Percentiles rank a stretch among this genome's conserved stretches.
These are phyloP conservation scores for Caenorhabditis panamensis DNA, from an alignment of 2,888 invertebrate genomes.

Conservation along the genomic window DNA sequence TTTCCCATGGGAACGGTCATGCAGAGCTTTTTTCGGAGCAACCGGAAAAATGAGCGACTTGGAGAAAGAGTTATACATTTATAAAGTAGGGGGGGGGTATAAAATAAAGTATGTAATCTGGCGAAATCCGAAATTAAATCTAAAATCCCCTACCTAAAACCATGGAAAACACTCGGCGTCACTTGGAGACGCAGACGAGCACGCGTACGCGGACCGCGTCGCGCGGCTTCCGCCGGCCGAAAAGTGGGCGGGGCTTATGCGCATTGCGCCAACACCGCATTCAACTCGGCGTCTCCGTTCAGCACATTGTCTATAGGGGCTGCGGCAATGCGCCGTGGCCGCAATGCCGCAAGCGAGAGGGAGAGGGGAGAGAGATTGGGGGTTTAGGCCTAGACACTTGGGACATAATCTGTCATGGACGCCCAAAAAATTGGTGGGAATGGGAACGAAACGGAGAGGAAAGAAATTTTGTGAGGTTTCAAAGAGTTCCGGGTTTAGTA, in stretches of 20 bases:
- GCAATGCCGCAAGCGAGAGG: neutral
- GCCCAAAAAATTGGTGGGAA: neutral
- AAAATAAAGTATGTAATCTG: neutral
- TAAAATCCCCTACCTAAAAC: too few species aligned
- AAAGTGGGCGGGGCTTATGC: slow-evolving; percentile 5
- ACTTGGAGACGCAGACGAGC: neutral
- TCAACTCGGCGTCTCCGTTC: neutral
- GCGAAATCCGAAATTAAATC: too few species aligned
- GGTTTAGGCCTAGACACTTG: too few species aligned
- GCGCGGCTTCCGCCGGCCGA: slow-evolving; percentile 2
- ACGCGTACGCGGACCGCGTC: neutral
- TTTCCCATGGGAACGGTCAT: too few species aligned
- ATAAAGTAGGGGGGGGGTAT: too few species aligned
- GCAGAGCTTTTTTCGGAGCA: too few species aligned
- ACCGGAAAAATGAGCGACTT: too few species aligned
- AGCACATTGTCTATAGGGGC: slow-evolving; percentile 5
- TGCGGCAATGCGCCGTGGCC: slow-evolving; percentile 4
- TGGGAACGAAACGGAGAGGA: neutral
- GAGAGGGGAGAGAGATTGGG: neutral
- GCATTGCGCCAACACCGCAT: slow-evolving; percentile 15
- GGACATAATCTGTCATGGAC: neutral
- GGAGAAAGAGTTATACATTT: too few species aligned
- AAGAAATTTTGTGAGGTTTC: too few species aligned
- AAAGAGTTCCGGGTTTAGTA: too few species aligned
- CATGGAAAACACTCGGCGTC: neutral